Conservation (phyloP, 2,888 invertebrate genomes). For the Chydorus sphaericus region DNA sequence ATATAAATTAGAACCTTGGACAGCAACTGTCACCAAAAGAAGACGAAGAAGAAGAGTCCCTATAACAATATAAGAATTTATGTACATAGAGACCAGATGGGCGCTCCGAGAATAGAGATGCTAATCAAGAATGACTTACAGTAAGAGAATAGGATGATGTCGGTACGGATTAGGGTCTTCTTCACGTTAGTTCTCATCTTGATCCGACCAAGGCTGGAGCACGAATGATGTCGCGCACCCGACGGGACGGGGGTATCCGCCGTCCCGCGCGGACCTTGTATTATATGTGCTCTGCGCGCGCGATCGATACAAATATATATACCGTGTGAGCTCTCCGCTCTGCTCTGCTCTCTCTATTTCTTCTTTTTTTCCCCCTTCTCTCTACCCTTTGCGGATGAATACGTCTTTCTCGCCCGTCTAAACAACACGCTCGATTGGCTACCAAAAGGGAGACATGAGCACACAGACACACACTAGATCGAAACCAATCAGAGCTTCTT, state of each 20-base stretch:
- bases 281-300: neutral
- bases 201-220: neutral
- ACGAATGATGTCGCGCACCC: neutral
- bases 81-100: neutral
- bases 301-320: constrained; percentile 4
- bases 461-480: neutral
- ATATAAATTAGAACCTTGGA: neutral
- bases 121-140: constrained; percentile 1
- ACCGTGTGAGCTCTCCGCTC: too few species aligned
- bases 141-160: neutral
- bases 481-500: neutral
- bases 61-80: neutral
- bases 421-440: neutral
- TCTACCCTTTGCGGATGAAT: neutral
- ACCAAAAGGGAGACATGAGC: neutral
- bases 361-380: too few species aligned
- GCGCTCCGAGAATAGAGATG: neutral
- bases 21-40: neutral
- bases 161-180: neutral
- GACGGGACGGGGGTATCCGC: too few species aligned
- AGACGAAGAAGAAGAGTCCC: neutral
- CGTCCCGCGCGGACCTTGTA: too few species aligned
- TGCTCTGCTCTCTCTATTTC: too few species aligned
- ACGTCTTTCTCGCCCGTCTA: neutral
- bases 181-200: too few species aligned